phyloP scores from a whole-genome alignment of 1,140 invertebrate species.

The Anastrepha obliqua region DNA sequence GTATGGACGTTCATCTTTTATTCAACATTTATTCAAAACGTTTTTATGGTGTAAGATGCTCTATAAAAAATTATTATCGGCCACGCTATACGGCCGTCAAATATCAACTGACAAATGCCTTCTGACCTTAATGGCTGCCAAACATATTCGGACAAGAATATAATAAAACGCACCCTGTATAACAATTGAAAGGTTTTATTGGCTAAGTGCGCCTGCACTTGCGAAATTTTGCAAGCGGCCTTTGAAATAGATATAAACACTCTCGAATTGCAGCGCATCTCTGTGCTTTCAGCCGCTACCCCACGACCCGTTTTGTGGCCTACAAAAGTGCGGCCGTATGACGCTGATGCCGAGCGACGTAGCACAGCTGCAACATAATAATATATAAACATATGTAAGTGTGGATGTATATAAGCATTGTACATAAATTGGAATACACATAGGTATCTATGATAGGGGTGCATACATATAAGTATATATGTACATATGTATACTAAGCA shows the following conservation, averaged over 20 bases:
- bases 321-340: neutral
- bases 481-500: neutral
- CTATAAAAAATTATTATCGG: too few relatives aligned
- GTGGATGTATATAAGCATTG: neutral
- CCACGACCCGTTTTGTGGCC: neutral
- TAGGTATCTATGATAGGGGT: neutral
- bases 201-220: neutral
- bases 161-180: too few relatives aligned
- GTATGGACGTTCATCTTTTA: too few relatives aligned
- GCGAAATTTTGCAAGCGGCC: neutral
- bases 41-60: too few relatives aligned
- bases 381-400: neutral
- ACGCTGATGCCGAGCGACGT: slow-evolving; percentile 28
- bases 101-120: too few relatives aligned
- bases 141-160: too few relatives aligned
- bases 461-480: neutral
- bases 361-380: slow-evolving; percentile 7
- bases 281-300: neutral
- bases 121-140: too few relatives aligned
- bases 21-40: too few relatives aligned
- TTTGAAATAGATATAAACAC: slow-evolving; percentile 3
- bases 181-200: neutral
- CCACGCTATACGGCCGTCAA: too few relatives aligned
- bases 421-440: neutral
- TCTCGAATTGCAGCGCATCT: neutral